These are phyloP conservation scores for Watsonalla binaria DNA, from an alignment of 2,888 invertebrate genomes.

Conservation along the genomic window DNA sequence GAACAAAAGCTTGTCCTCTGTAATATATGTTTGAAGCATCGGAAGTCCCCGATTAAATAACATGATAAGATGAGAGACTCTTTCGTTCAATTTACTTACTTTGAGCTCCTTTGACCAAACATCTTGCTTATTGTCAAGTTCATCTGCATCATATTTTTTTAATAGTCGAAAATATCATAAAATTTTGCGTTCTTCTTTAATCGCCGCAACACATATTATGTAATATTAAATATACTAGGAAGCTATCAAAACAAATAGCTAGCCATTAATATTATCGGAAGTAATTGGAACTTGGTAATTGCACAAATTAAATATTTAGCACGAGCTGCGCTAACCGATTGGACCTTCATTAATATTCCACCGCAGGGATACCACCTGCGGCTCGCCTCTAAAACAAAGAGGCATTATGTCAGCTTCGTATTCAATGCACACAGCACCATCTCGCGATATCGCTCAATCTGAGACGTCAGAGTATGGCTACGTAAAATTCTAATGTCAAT, in stretches of 20 bases:
- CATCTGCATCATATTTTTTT: too few species aligned
- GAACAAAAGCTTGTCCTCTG: background rate
- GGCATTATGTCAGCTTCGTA: slow-evolving; percentile 38
- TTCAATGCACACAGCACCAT: slow-evolving; percentile 13
- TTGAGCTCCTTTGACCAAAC: too few species aligned
- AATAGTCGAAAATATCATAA: too few species aligned
- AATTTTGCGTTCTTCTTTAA: too few species aligned
- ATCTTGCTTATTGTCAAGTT: too few species aligned
- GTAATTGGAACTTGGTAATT: background rate
- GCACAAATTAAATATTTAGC: slow-evolving; percentile 1
- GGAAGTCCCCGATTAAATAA: background rate
- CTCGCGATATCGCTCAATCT: slow-evolving; percentile 31
- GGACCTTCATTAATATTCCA: slow-evolving; percentile 19
- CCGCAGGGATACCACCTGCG: slow-evolving; percentile 30
- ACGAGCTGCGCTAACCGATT: slow-evolving; percentile 13
- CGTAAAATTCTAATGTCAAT: slow-evolving; percentile 43
- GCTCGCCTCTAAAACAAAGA: slow-evolving; percentile 33
- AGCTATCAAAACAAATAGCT: background rate
- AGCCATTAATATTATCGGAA: background rate
- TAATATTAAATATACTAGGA: background rate
- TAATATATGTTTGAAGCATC: background rate
- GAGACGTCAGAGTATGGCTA: slow-evolving; percentile 5
- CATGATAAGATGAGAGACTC: too few species aligned
- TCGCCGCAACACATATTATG: too few species aligned
- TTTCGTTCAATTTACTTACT: too few species aligned